Evolutionary conservation across 2,113 vertebrate species (phyloP), one percentile per base, ranked within the genome.

Genomic region (Chloropsis cyanopogon): DNA sequence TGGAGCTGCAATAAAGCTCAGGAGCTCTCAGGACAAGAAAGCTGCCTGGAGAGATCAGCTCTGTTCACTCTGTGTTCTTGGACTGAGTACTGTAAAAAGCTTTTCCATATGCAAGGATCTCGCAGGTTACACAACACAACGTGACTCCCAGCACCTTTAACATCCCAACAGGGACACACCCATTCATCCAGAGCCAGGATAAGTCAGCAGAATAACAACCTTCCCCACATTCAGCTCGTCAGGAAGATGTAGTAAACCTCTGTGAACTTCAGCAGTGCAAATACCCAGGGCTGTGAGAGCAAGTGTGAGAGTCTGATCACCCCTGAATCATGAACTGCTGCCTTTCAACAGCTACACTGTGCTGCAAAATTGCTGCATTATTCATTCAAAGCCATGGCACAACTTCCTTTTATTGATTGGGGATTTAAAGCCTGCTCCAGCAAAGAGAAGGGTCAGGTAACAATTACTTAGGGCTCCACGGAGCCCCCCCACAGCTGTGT

Each of bases 81-180:
- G 63, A 49, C 14, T 49, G 71, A 73, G 39, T 4, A 8, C 37
- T 33, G 60, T n/a, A 21, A 42, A 53, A 82, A 18, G 4, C 37
- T 90, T 76, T 61, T 73, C 59, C 52, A 10, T 5, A 7, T 0
- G 42, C 63, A 88, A 10, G 0, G 0, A 77, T 53, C 70, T 49
- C 12, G 4, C 12, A 19, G 75, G 4, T 95, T 93, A 82, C 96
- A 71, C 93, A 93, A 88, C 94, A 41, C 88, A 70, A 12, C 0
- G 9, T 2, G 4, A 22, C 63, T 92, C 42, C 66, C 71, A 8
- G 57, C 15, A 6, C 75, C 71, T 86, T 66, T 4, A 49, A 56
- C 71, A 88, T 83, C 64, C 68, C 88, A 59, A 3, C 3, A 29
- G 80, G 24, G 75, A 41, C 90, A 93, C 96, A 88, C 90, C 87